A percentile compares a stretch with the other conserved stretches of the same genome.
Evolutionary conservation across 2,888 invertebrate species (phyloP).

Genomic region (Eristalis arbustorum): DNA sequence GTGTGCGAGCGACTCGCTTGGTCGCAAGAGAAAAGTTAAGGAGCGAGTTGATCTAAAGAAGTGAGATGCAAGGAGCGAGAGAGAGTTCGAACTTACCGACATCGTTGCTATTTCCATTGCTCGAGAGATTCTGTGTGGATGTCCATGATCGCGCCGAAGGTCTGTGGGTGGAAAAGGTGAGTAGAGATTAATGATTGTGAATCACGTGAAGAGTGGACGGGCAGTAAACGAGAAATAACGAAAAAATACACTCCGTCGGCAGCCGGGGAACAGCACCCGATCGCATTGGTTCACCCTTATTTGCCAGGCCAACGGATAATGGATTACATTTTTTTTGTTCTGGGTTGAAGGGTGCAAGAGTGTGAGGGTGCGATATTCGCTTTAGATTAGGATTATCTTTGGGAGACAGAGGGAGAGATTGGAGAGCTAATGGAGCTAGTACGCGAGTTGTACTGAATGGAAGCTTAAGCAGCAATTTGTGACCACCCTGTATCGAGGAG

Average conservation of each 20-base stretch:
- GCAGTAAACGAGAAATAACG: neutral
- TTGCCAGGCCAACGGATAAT: slow-evolving; percentile 21
- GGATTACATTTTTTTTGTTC: slow-evolving; percentile 46
- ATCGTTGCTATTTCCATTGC: slow-evolving; percentile 76
- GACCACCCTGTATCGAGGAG: neutral
- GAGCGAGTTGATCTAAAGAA: neutral
- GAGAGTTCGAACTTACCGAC: slow-evolving; percentile 75
- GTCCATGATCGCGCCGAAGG: slow-evolving; percentile 85
- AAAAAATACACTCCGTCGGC: neutral
- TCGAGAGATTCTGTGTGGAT: slow-evolving; percentile 86
- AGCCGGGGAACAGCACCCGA: no score
- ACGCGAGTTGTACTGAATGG: neutral
- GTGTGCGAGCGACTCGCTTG: neutral
- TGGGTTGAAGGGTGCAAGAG: neutral
- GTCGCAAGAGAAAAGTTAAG: neutral
- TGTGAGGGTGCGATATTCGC: slow-evolving; percentile 32
- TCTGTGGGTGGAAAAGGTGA: slow-evolving; percentile 65
- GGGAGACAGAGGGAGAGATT: neutral
- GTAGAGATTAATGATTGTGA: neutral
- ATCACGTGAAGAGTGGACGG: neutral
- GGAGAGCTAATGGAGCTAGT: neutral
- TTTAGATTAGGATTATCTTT: slow-evolving; percentile 43
- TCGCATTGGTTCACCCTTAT: no score
- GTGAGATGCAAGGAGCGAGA: neutral
- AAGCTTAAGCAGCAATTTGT: neutral